Evolutionary conservation across 1,140 invertebrate genomes (phyloP), one percentile per base, ranked within the genome.

Genomic region (Cydia splendana): DNA sequence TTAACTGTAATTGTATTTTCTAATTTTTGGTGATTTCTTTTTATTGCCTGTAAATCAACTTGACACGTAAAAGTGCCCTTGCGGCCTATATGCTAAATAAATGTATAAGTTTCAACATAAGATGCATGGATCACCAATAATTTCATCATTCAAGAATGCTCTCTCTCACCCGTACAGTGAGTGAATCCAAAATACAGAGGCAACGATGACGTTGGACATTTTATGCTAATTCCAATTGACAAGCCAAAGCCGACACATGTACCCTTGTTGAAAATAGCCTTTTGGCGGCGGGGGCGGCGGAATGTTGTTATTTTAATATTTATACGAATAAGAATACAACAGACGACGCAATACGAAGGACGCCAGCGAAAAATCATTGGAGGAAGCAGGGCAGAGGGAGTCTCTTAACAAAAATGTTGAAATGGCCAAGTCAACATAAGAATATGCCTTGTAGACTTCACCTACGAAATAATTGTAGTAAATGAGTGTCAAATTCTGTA

Each of bases 141-240:
- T 5, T 9, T 4, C 38, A 42, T 4, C 9, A 10, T 42, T 42
- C 38, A 51, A 51, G 48, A 57, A 57, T n/a, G 6, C 53, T 57
- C 53, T 57, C 53, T 57, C n/a, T 57, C 48, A 5, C 53, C n/a
- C 65, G 65, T 38, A 34, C 24, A 28, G 20, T 18, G 30, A 34
- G 28, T 69, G 15, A 20, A 69, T 69, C 65, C 65, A 34, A 69
- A 69, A 69, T 69, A n/a, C 65, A 69, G 65, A 34, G 65, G 65
- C 65, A 34, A 69, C 30, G 65, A 34, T 69, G 65, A 69, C 65
- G 65, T 20, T 15, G 5, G 30, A 28, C 24, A 65, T 65, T 65
- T 34, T 38, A 69, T 69, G 65, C 3, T 69, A 69, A 69, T 69
- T 69, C 24, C 65, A 20, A 69, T 69, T 69, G 30, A 69, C 65